These are phyloP conservation scores for Calidris pygmaea DNA, from an alignment of 2,113 vertebrate genomes.

Conservation along the genomic window DNA sequence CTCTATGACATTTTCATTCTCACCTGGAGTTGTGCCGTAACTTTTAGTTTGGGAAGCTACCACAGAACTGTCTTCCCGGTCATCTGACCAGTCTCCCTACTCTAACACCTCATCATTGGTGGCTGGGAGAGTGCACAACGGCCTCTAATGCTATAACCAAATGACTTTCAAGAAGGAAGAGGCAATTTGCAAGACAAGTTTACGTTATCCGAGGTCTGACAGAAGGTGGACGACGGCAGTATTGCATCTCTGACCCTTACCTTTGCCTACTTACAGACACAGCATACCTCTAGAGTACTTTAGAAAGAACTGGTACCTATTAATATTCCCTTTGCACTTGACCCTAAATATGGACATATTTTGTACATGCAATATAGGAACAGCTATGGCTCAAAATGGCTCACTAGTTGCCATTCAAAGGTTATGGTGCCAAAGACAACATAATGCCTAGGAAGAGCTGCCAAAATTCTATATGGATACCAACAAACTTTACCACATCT, in stretches of 20 bases:
- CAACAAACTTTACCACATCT: background rate
- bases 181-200: background rate
- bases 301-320: background rate
- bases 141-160: background rate
- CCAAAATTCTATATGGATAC: background rate
- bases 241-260: background rate
- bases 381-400: background rate
- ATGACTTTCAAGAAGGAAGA: background rate
- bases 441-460: background rate
- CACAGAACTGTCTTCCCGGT: background rate
- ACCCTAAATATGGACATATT: background rate
- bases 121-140: background rate
- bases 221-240: background rate
- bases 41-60: background rate
- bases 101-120: background rate
- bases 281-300: fast-evolving
- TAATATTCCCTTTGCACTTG: background rate
- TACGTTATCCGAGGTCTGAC: background rate
- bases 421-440: background rate
- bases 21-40: background rate
- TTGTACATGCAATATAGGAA: background rate
- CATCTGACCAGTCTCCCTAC: background rate
- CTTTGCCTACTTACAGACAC: background rate
- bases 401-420: background rate
- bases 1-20: background rate